phyloP scores from a whole-genome alignment of 1,140 invertebrate genomes.

The Drosophila oshimai region DNA sequence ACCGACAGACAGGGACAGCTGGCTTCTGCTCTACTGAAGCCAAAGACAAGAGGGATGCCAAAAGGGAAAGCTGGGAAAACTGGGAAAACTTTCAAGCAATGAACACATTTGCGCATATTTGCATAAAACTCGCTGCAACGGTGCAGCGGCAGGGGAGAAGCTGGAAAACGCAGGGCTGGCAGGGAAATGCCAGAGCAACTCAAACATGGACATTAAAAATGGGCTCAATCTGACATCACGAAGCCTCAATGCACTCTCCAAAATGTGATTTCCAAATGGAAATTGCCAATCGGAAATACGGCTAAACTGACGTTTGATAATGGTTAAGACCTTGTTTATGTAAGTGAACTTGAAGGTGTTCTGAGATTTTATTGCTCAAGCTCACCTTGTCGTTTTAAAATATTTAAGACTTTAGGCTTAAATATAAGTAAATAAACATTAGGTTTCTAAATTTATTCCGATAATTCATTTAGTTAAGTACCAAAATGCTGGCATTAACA shows the following conservation, averaged over 20 bases:
- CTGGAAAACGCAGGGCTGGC: background rate
- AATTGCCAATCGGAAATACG: slow-evolving; percentile 24
- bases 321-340: no score
- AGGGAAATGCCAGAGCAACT: slow-evolving; percentile 42
- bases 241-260: slow-evolving; percentile 28
- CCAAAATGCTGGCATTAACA: no score
- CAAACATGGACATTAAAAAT: slow-evolving; percentile 53
- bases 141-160: slow-evolving; percentile 12
- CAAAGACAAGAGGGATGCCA: background rate
- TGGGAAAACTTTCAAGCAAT: slow-evolving; percentile 68
- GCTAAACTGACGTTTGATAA: background rate
- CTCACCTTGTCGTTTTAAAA: no score
- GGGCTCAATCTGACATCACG: slow-evolving; percentile 7
- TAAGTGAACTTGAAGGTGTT: no score
- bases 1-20: slow-evolving; percentile 7
- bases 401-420: no score
- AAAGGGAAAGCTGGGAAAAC: background rate
- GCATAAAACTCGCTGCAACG: slow-evolving; percentile 69
- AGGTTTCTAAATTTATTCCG: no score
- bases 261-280: slow-evolving; percentile 22
- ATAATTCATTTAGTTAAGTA: no score
- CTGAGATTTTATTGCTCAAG: no score
- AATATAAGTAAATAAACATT: no score
- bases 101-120: slow-evolving; percentile 79
- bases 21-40: no score